Evolutionary conservation across 2,113 vertebrate species (phyloP), one percentile per base, ranked within the genome.

Genomic region (Protomyctophum bolini): DNA sequence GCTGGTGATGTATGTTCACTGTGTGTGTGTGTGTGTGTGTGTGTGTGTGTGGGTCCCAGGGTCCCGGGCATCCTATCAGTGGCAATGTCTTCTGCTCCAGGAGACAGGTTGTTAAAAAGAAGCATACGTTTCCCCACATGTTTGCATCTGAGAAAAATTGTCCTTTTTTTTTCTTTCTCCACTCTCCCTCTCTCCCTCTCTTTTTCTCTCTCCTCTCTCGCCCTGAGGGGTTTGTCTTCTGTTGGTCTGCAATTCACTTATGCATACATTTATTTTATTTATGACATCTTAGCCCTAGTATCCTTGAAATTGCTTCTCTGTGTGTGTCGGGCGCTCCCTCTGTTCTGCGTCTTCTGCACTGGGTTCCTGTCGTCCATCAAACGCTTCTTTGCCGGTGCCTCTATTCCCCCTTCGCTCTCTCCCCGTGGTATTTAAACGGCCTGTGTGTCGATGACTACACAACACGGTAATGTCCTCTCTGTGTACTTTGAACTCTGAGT

Each of bases 51-150:
- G 33, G 3, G 45, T 74, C 57, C 46, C 57, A 68, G 71, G 67
- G 75, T 83, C 58, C 54, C 29, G 15, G 80, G 72, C 79, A 41
- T 41, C 33, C 33, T 71, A 82, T 75, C 65, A 72, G 69, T 64
- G 14, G 80, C 64, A 80, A 81, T 85, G 72, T 74, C 76, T 76
- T 67, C 49, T 74, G 72, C 75, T 83, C 63, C 51, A 21, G 51
- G 68, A 85, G 77, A 81, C 76, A 68, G 85, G 84, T 85, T 83
- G 83, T 73, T 41, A 41, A 67, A 82, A 86, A 73, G 71, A 66
- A 41, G 33, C 33, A 41, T 41, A 84, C 14, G 29, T 59, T 21
- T 41, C 33, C 33, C 60, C 58, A 76, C 50, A 59, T 52, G 69
- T 66, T 61, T 57, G 58, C 76, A 74, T 77, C 49, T 54, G 47